These are phyloP conservation scores for Clepsis dumicolana DNA, from an alignment of 2,888 invertebrate genomes.

Conservation along the genomic window DNA sequence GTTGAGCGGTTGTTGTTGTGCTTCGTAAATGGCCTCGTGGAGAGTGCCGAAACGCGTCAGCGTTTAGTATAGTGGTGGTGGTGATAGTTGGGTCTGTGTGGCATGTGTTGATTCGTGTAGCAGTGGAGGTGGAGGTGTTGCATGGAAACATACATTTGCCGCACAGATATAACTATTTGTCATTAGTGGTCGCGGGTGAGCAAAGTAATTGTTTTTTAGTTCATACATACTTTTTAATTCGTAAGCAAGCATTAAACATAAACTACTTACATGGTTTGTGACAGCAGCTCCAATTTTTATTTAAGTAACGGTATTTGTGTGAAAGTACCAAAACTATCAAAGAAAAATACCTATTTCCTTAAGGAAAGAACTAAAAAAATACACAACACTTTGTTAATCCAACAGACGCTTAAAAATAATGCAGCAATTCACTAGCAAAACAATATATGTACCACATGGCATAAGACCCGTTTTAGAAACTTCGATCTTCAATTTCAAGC, in stretches of 20 bases:
- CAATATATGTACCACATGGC: constrained; percentile 45
- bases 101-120: too few relatives aligned
- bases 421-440: constrained; percentile 41
- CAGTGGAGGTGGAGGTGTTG: too few relatives aligned
- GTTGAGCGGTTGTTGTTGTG: too few relatives aligned
- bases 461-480: constrained; percentile 39
- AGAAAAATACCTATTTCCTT: constrained; percentile 43
- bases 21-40: too few relatives aligned
- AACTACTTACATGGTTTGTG: constrained; percentile 72
- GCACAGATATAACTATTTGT: too few relatives aligned
- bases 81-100: too few relatives aligned
- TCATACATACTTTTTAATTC: constrained; percentile 3
- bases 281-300: constrained; percentile 51
- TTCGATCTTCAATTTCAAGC: constrained; percentile 38
- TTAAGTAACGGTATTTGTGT: constrained; percentile 1
- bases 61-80: too few relatives aligned
- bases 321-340: constrained; percentile 20
- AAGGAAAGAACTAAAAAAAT: constrained; percentile 41
- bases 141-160: too few relatives aligned
- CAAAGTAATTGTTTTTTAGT: too few relatives aligned
- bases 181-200: too few relatives aligned
- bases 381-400: constrained; percentile 47
- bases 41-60: too few relatives aligned
- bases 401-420: constrained; percentile 44
- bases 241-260: constrained; percentile 48